Evolutionary conservation across 2,888 invertebrate genomes (phyloP), one percentile per base, ranked within the genome.

Genomic region (Uropetala carovei): DNA sequence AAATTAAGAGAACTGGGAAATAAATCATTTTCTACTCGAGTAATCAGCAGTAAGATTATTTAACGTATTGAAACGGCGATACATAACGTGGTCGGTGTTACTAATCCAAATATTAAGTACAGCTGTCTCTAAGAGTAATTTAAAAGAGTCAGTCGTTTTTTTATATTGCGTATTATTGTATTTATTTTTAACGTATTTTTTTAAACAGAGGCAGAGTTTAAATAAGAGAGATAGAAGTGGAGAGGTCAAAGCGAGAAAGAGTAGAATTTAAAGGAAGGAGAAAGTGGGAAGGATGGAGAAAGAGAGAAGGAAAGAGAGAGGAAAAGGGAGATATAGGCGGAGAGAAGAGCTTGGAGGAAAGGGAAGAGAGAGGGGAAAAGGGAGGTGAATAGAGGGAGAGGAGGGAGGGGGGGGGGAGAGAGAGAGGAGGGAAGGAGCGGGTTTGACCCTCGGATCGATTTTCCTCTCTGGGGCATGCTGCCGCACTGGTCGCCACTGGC

Each of bases 381-480:
- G 30, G 11, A 30, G 83, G 13, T 16, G 18, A 83, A 83, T 57
- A 22, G 22, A 43, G 58, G 83, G 85, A 58, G 85, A 22, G 58
- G 58, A 85, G n/a, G 58, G 10, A 58, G 58, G 7, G 64, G 64
- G 13, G 58, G 58, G 59, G 59, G 86, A 27, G 86, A 11, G 10
- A 60, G 13, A 30, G 58, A 18, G 89, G 60, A 3, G 18, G 27
- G 60, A 30, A 60, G 27, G 27, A 43, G 64, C 16, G n/a, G 16
- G 86, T 75, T 27, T 75, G 75, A 75, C 75, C 75, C 75, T 27
- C 22, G 75, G 27, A 75, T 75, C 75, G 75, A 75, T 75, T 75
- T 75, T 75, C 75, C 75, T 75, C 75, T 75, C 75, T 27, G 75
- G 75, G 75, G 75, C 75, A 75, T 75, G 75, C 75, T 68, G 68